Evolutionary conservation across 2,797 vertebrate genomes (phyloP), one percentile per base, ranked within the genome.

Genomic region (Melanotaenia maccullochi): DNA sequence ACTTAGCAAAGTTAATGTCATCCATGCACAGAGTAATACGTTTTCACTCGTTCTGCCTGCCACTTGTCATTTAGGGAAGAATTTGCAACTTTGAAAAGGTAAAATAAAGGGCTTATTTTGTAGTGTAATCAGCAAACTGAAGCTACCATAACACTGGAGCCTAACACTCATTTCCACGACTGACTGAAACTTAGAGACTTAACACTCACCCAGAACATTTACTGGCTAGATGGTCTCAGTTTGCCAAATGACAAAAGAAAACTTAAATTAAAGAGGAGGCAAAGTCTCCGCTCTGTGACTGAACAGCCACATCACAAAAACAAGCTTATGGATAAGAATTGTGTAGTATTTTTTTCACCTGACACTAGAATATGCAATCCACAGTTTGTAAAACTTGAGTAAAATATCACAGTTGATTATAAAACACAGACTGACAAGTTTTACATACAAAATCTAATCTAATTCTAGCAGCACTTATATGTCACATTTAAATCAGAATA

Each of bases 181-280:
- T 87, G 86, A 88, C 77, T 91, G 83, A 88, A 87, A 89, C 78
- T 79, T 86, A 79, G 85, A 89, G 83, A 87, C 85, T 89, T 83
- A 83, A 91, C 82, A 85, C 82, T 92, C 88, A 84, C 65, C 79
- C 86, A 87, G 79, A 90, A 87, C 89, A 92, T 88, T 90, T 88
- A 90, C 81, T 89, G 87, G 85, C 86, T 92, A 87, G 81, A 88
- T 90, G 84, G 81, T 86, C 83, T 85, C 81, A 76, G 84, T 87
- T 90, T 88, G 83, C 78, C 87, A 90, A 86, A 89, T 80, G 86
- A 86, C 86, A 92, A 85, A 84, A 83, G 74, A 80, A 80, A 82
- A 85, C 84, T 89, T 85, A 87, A 87, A 83, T 93, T 83, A 89
- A 86, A 85, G 75, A 85, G 76, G 76, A 87, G 76, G 71, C 74